phyloP scores from a whole-genome alignment of 2,113 vertebrate genomes.

The Actinemys pallida region DNA sequence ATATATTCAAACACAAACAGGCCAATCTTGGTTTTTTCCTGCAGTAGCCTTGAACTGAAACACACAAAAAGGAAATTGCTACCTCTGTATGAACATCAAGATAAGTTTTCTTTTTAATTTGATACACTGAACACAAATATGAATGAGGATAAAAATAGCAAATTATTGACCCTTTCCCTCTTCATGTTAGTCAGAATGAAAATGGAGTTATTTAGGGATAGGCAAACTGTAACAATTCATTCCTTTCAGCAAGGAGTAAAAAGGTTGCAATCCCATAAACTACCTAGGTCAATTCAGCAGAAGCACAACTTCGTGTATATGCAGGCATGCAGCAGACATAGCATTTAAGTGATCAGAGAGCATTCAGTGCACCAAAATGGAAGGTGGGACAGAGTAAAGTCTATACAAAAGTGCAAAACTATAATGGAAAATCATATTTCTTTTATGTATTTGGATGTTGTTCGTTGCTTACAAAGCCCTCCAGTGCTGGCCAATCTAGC shows the following conservation, averaged over 20 bases:
- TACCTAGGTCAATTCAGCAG: not conserved
- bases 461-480: not conserved
- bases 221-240: not conserved
- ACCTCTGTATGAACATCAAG: not conserved
- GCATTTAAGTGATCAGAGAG: not conserved
- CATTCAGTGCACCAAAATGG: not conserved
- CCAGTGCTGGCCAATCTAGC: not conserved
- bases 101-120: not conserved
- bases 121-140: not conserved
- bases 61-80: not conserved
- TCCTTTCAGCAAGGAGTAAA: not conserved
- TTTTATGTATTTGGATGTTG: not conserved
- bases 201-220: not conserved
- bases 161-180: not conserved
- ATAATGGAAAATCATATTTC: not conserved
- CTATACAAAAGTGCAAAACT: not conserved
- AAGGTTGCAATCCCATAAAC: not conserved
- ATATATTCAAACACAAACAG: slow-evolving; percentile 1
- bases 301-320: not conserved
- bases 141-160: not conserved
- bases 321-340: not conserved
- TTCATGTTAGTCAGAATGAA: not conserved
- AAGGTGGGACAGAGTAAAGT: accelerated
- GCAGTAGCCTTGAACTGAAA: not conserved
- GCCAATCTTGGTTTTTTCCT: not conserved